phyloP scores from a whole-genome alignment of 2,797 vertebrate genomes.

The Salarias fasciatus region DNA sequence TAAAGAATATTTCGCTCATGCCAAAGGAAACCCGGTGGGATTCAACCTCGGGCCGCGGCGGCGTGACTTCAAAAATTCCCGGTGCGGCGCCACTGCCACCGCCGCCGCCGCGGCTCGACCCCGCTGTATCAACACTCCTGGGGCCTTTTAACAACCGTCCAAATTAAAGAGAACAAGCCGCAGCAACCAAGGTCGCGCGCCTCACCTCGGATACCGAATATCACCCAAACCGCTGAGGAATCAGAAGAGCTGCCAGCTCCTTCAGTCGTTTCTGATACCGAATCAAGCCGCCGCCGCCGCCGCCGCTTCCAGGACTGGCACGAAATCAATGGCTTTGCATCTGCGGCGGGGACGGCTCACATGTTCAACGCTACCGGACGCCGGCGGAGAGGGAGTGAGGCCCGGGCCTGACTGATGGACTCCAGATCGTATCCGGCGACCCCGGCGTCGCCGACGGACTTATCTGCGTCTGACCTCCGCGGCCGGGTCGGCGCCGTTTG shows the following conservation, averaged over 20 bases:
- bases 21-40: conserved; percentile 36
- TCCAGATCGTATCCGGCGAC: conserved; percentile 60
- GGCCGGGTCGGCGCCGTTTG: conserved; percentile 6
- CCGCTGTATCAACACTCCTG: conserved; percentile 3
- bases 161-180: conserved; percentile 11
- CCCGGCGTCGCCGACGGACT: conserved; percentile 45
- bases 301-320: conserved; percentile 52
- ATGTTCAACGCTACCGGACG: conserved; percentile 61
- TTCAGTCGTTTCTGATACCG: conserved; percentile 61
- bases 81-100: too few relatives aligned
- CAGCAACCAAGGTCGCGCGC: too few relatives aligned
- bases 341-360: conserved; percentile 31
- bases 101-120: not conserved
- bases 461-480: conserved; percentile 49
- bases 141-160: conserved; percentile 19
- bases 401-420: conserved; percentile 60
- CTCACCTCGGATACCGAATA: too few relatives aligned
- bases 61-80: not conserved
- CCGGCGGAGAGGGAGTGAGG: not conserved
- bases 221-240: conserved; percentile 9
- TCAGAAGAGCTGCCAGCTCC: conserved; percentile 17
- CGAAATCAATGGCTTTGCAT: conserved; percentile 61
- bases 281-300: conserved; percentile 63
- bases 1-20: conserved; percentile 52
- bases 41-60: not conserved